phyloP scores from a whole-genome alignment of 2,797 vertebrate genomes.

The Myotis planiceps region DNA sequence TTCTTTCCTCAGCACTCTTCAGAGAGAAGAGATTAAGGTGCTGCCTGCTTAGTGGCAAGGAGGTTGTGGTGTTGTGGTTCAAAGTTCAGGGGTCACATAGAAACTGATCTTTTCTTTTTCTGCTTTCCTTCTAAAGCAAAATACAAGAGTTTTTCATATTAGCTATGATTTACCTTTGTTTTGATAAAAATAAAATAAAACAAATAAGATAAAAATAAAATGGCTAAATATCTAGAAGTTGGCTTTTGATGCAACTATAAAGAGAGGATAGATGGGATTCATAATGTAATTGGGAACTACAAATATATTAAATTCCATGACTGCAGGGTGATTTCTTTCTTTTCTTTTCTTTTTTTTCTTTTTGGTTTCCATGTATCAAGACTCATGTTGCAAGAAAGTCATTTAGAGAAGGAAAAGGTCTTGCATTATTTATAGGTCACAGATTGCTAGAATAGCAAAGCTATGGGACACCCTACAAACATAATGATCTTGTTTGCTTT shows the following conservation, averaged over 20 bases:
- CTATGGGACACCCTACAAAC: slow-evolving; percentile 78
- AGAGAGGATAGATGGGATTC: slow-evolving; percentile 85
- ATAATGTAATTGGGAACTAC: slow-evolving; percentile 89
- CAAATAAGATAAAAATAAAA: slow-evolving; percentile 56
- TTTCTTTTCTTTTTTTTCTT: slow-evolving; percentile 72
- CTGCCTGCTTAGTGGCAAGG: slow-evolving; percentile 86
- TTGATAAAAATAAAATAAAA: slow-evolving; percentile 66
- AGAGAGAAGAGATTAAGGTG: slow-evolving; percentile 85
- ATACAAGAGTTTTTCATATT: slow-evolving; percentile 68
- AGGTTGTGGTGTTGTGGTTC: slow-evolving; percentile 89
- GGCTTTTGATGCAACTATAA: slow-evolving; percentile 73
- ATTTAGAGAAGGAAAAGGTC: slow-evolving; percentile 79
- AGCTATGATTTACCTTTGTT: slow-evolving; percentile 54
- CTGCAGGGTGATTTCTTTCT: slow-evolving; percentile 80
- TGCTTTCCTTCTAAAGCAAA: slow-evolving; percentile 69
- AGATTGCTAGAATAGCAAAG: slow-evolving; percentile 85
- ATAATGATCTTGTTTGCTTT: slow-evolving; percentile 85
- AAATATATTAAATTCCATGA: slow-evolving; percentile 91
- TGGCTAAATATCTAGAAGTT: slow-evolving; percentile 60
- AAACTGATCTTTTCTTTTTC: slow-evolving; percentile 69
- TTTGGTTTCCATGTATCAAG: slow-evolving; percentile 83
- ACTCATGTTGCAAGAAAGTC: slow-evolving; percentile 87
- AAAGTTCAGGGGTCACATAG: slow-evolving; percentile 84
- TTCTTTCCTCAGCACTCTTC: slow-evolving; percentile 78
- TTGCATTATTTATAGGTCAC: slow-evolving; percentile 88